Evolutionary conservation across 2,113 vertebrate species (phyloP).

Genomic region (Saccopteryx leptura): DNA sequence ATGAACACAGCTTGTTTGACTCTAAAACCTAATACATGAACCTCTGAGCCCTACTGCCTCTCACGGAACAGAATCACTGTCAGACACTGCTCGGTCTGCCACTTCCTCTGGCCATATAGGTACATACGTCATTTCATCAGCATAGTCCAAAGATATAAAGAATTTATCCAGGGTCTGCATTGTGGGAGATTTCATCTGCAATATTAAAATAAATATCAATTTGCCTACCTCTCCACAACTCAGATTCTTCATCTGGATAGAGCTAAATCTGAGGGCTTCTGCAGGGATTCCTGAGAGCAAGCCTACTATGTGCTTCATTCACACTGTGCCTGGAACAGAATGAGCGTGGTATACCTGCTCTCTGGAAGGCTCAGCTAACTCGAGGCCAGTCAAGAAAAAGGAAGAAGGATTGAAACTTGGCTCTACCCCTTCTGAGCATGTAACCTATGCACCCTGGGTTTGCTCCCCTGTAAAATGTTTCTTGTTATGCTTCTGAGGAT

Average conservation of each 20-base stretch:
- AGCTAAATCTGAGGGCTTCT: neutral
- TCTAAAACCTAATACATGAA: neutral
- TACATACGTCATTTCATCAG: neutral
- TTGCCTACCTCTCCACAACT: neutral
- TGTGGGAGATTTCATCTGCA: neutral
- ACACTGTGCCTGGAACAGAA: accelerated
- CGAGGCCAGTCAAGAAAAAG: neutral
- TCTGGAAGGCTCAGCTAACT: neutral
- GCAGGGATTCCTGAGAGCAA: neutral
- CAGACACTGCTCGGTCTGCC: neutral
- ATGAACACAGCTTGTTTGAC: neutral
- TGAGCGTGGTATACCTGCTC: accelerated
- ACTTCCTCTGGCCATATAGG: neutral
- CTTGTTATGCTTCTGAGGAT: neutral
- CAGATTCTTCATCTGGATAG: neutral
- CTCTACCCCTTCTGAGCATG: neutral
- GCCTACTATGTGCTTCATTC: accelerated
- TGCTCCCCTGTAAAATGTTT: neutral
- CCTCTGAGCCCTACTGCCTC: neutral
- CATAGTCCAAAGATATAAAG: neutral
- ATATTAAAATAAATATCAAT: neutral
- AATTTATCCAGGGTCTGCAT: neutral
- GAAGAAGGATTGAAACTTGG: neutral
- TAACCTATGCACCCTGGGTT: too few species aligned
- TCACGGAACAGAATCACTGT: neutral